Base-by-base conservation (phyloP, 2,888 invertebrate species). In the Drosophila koepferae region DNA sequence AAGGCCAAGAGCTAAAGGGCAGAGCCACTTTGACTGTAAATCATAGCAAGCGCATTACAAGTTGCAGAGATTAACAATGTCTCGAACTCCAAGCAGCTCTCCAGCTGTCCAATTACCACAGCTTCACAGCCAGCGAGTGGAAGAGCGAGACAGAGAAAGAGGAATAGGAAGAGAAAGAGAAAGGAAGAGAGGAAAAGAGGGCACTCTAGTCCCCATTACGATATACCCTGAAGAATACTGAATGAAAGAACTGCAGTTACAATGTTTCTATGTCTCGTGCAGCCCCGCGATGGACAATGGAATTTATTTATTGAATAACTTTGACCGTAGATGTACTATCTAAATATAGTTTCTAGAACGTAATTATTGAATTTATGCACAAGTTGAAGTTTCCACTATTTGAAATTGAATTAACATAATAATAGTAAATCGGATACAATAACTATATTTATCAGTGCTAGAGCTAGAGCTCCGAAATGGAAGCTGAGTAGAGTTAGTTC, bases 271-370 rank as follows among this genome's bases (percentile, higher is more conserved):
- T n/a, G 5, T 6, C 9, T 31, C n/a, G 31, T 49, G 31, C 9
- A 16, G 46, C 46, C 14, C 10, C 14, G 8, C 7, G 46, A 12
- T 23, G 14, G 2, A 14, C 28, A 16, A 48, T 48, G 16, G 9
- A 48, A n/a, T 31, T 49, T 49, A 49, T 49, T 31, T 31, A 49
- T 49, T 49, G 10, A 49, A 31, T n/a, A 49, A 49, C 49, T 49
- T 31, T 28, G 3, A 9, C 9, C n/a, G n/a, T 49, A 49, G 49
- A 49, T n/a, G 31, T 0, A 10, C n/a, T 31, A 49, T n/a, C 49
- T 49, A 10, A n/a, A 48, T n/a, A n/a, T 5, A n/a, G 48, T n/a
- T 23, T 16, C 1, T 48, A 28, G 9, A 28, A 9, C 16, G 8
- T 2, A 28, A 28, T 48, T 16, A 48, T 16, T 16, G 16, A 28